These are phyloP conservation scores for Melanotaenia duboulayi DNA, from an alignment of 2,113 vertebrate genomes.

Conservation along the genomic window DNA sequence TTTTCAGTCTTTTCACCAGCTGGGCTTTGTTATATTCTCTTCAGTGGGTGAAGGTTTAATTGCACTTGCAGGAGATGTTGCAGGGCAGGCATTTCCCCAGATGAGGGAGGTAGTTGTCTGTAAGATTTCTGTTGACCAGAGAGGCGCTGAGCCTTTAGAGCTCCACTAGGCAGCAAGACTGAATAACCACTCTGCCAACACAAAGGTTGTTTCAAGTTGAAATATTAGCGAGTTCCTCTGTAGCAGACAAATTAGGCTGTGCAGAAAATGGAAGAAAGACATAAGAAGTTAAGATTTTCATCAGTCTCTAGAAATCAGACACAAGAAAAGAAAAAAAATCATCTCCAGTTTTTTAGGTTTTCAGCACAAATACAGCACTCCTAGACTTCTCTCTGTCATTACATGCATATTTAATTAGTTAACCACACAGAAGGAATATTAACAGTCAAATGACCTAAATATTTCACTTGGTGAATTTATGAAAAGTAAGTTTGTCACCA, in stretches of 20 bases:
- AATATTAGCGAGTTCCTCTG: slow-evolving; percentile 60
- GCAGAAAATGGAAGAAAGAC: slow-evolving; percentile 24
- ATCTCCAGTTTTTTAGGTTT: slow-evolving; percentile 1
- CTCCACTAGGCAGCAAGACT: slow-evolving; percentile 63
- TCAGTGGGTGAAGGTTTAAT: slow-evolving; percentile 7
- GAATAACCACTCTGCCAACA: slow-evolving; percentile 74
- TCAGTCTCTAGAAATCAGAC: slow-evolving; percentile 7
- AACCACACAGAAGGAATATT: slow-evolving; percentile 30
- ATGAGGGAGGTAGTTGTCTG: slow-evolving; percentile 77
- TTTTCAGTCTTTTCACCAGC: slow-evolving; percentile 1
- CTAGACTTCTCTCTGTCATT: slow-evolving; percentile 30
- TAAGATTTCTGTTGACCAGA: slow-evolving; percentile 73
- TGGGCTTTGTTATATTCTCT: neutral
- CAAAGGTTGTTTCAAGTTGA: slow-evolving; percentile 65
- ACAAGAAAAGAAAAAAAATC: neutral
- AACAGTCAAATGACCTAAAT: slow-evolving; percentile 58
- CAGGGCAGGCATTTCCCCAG: slow-evolving; percentile 77
- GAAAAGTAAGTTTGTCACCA: slow-evolving; percentile 36
- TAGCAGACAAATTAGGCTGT: slow-evolving; percentile 66
- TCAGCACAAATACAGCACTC: slow-evolving; percentile 18
- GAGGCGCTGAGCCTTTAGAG: slow-evolving; percentile 57
- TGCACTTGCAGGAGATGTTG: slow-evolving; percentile 47
- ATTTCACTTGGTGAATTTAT: slow-evolving; percentile 30
- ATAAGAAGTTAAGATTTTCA: slow-evolving; percentile 2
- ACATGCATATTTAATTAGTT: slow-evolving; percentile 66